Base-by-base conservation (phyloP, 30 jellyfish, hydroid and myxozoan species). In the Pseudorhiza aurosa region DNA sequence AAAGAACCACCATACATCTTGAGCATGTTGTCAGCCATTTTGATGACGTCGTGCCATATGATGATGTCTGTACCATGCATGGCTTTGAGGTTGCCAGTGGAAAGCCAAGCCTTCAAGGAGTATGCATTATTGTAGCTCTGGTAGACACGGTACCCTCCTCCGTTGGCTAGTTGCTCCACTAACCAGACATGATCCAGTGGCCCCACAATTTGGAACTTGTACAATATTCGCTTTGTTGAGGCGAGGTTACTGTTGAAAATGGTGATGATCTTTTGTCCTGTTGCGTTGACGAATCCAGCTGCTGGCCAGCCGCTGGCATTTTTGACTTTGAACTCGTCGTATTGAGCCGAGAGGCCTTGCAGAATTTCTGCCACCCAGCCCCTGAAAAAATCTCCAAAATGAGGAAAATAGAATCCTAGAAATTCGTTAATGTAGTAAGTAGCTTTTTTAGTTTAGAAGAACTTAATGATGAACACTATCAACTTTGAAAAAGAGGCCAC, bases 71-170 rank as follows among this genome's bases (percentile, higher is more conserved):
- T 58, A 0, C 70, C 68, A 25, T 51, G 72, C 68, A 81, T 50
- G 2, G 69, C 62, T 25, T 8, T 59, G 37, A 31, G 59, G 71
- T 70, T 35, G 24, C 72, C 82, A 10, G 50, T 83, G 1, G 68
- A 46, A 26, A 83, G 74, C 95, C 95, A 83, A 0, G 95, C 95
- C 22, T 83, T 69, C 31, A 83, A 50, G 3, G 95, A 83, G 59
- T 51, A 83, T 15, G 95, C 88, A 35, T 72, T 64, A 39, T 71
- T 60, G 51, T 49, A 58, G 32, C 88, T 83, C 65, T 83, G 95
- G 58, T 83, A 83, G 3, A 83, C 80, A 0, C 95, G 89, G 56
- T 83, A 83, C 17, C 95, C 95, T 27, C 67, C 67, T 0, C 76
- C 77, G 26, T 57, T 24, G 0, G 88, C 55, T 27, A 75, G 63